Evolutionary conservation across 2,113 vertebrate genomes (phyloP).

Genomic region (Ginglymostoma cirratum): DNA sequence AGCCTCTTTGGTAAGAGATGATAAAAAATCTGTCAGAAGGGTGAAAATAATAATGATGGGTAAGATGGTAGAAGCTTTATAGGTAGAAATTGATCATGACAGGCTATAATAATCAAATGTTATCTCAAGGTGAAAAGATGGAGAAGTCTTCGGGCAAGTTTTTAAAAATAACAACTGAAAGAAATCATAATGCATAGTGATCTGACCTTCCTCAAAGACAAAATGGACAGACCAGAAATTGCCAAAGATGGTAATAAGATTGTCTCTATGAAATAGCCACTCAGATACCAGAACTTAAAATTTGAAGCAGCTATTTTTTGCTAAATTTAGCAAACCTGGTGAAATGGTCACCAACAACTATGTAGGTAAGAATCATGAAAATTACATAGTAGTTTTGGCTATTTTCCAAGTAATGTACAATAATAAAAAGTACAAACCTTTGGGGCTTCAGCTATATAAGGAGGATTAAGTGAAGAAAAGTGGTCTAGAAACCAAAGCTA

Average conservation of each 20-base stretch:
- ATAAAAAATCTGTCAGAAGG: background rate
- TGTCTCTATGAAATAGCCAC: background rate
- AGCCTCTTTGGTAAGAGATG: background rate
- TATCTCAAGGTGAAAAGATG: background rate
- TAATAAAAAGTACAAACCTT: background rate
- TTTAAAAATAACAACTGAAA: background rate
- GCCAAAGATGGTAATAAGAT: background rate
- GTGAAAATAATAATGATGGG: background rate
- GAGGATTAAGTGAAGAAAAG: background rate
- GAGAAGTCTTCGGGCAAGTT: background rate
- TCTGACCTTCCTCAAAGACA: background rate
- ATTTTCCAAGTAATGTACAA: background rate
- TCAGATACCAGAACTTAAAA: background rate
- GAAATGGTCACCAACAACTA: background rate
- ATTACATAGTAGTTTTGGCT: background rate
- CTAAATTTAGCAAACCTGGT: background rate
- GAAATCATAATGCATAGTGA: background rate
- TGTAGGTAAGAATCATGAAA: background rate
- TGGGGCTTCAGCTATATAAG: background rate
- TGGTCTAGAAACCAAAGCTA: background rate
- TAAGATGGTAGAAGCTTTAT: background rate
- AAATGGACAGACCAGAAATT: slow-evolving; percentile 14
- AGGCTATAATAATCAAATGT: background rate
- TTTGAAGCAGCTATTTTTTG: background rate
- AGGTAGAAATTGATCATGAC: background rate